These are phyloP conservation scores for Salvelinus fontinalis DNA, from an alignment of 2,113 vertebrate genomes.

Conservation along the genomic window DNA sequence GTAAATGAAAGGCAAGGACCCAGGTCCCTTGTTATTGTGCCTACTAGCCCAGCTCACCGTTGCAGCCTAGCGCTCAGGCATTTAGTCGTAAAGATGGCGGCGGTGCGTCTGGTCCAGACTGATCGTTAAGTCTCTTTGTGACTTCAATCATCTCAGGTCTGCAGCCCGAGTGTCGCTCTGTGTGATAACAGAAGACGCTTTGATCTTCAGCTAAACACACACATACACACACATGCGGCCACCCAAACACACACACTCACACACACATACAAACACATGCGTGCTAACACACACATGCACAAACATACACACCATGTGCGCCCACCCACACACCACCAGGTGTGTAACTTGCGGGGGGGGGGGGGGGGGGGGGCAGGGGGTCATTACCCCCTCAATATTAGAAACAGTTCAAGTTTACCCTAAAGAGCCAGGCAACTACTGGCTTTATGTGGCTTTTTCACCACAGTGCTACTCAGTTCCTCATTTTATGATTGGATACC, in stretches of 20 bases:
- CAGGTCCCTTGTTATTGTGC: conserved; percentile 36
- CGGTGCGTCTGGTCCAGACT: conserved; percentile 33
- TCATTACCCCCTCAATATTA: too few species aligned
- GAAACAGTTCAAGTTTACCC: too few species aligned
- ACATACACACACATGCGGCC: background rate
- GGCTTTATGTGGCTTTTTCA: too few species aligned
- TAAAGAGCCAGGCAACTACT: too few species aligned
- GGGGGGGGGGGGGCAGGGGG: too few species aligned
- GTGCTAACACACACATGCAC: background rate
- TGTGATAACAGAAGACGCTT: conserved; percentile 33
- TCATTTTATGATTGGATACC: too few species aligned
- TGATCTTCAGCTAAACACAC: conserved; percentile 49
- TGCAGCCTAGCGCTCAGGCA: background rate
- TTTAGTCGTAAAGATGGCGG: conserved; percentile 48
- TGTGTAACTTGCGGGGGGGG: too few species aligned
- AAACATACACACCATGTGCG: background rate
- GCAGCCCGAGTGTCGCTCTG: conserved; percentile 25
- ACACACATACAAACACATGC: conserved; percentile 5
- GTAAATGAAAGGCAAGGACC: conserved; percentile 45
- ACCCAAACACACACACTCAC: background rate
- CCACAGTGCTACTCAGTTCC: too few species aligned
- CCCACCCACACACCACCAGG: background rate
- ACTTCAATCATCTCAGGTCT: conserved; percentile 63
- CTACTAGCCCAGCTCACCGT: conserved; percentile 5
- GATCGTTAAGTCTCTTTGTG: conserved; percentile 54